Conservation (phyloP, 2,797 vertebrate species). For the Pantherophis alleghaniensis region DNA sequence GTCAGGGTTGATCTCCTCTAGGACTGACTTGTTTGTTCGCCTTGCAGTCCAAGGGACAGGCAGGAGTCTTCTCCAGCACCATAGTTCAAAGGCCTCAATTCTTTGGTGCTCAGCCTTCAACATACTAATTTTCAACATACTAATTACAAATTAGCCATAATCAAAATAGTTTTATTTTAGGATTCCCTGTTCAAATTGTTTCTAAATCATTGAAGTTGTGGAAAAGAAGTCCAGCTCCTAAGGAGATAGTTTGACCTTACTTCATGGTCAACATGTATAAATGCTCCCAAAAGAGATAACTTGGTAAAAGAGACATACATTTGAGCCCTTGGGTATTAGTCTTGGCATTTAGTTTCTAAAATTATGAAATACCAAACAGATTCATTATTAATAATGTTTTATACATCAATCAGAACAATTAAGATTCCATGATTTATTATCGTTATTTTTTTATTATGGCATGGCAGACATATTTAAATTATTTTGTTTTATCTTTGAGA, state of each 20-base stretch:
- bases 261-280: neutral
- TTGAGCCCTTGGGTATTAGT: neutral
- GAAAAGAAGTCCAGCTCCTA: neutral
- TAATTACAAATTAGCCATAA: neutral
- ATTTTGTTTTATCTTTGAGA: slow-evolving; percentile 23
- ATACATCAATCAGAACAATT: slow-evolving; percentile 11
- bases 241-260: neutral
- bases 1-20: too few species aligned
- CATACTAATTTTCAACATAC: too few species aligned
- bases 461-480: slow-evolving; percentile 32
- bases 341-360: neutral
- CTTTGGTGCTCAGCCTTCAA: too few species aligned
- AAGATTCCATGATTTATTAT: slow-evolving; percentile 17
- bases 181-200: neutral
- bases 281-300: neutral
- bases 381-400: neutral
- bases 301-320: neutral
- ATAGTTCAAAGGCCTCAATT: too few species aligned
- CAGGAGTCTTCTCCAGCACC: too few species aligned
- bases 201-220: neutral
- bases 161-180: neutral
- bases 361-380: neutral
- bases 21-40: too few species aligned
- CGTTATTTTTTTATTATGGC: neutral
- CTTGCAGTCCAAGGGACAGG: too few species aligned